Evolutionary conservation across 2,888 invertebrate species (phyloP).

Genomic region (Sepioteuthis lessoniana): DNA sequence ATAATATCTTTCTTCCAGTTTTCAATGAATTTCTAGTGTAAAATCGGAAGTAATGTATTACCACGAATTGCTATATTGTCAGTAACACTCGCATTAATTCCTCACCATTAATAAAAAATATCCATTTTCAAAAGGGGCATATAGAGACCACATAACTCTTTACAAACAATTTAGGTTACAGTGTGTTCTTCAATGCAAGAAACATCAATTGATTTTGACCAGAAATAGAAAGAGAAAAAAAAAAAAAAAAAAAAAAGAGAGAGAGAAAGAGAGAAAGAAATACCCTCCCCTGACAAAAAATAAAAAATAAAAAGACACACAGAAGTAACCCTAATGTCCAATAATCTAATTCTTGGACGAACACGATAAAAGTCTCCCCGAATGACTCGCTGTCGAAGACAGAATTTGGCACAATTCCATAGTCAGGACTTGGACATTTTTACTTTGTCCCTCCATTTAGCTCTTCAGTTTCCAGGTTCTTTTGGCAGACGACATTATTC

Average conservation of each 20-base stretch:
- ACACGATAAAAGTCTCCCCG: background rate
- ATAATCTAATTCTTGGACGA: background rate
- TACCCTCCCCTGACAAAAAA: too few relatives aligned
- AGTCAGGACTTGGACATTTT: background rate
- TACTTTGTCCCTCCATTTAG: constrained; percentile 7
- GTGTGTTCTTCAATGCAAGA: background rate
- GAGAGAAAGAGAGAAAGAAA: too few relatives aligned
- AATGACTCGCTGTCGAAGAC: constrained; percentile 33
- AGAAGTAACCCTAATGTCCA: constrained; percentile 6
- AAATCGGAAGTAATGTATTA: too few relatives aligned
- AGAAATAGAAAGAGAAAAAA: background rate
- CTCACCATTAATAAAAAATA: too few relatives aligned
- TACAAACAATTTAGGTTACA: background rate
- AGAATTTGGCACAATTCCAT: background rate
- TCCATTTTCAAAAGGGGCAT: too few relatives aligned
- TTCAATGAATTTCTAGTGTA: too few relatives aligned
- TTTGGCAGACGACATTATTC: constrained; percentile 33
- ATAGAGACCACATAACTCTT: background rate
- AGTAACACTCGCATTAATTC: too few relatives aligned
- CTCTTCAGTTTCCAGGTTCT: constrained; percentile 33
- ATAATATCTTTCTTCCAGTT: too few relatives aligned
- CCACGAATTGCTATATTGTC: too few relatives aligned
- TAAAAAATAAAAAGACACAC: background rate
- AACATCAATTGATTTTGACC: constrained; percentile 33
- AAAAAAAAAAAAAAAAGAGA: background rate